Evolutionary conservation across 2,113 vertebrate species (phyloP), one percentile per base, ranked within the genome.

Genomic region (Suncus etruscus): DNA sequence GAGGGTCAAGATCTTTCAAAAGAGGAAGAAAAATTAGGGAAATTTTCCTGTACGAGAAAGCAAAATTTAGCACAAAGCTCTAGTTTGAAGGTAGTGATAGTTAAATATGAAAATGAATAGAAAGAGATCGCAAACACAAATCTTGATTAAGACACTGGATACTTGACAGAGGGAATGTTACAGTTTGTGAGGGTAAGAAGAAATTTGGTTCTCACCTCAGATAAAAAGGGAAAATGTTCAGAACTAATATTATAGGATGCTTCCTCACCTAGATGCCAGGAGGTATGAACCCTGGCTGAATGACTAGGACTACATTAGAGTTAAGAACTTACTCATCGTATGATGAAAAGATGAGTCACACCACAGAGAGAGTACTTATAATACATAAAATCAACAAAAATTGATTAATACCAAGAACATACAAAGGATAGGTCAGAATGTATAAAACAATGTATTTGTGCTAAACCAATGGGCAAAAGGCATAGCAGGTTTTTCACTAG

Each of bases 1-100:
- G 92, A 79, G 32, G 82, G 7, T 25, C 78, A 72, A 72, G 25
- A 51, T 50, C 32, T 29, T 84, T 27, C 58, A 63, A 85, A 89
- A 77, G 45, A 66, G 84, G 47, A 76, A 83, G 11, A 79, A 70
- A 27, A 68, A 20, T 22, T 22, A 31, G 31, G 15, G 39, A 5
- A 5, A 69, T n/a, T 81, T 85, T 86, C 31, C n/a, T 47, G 9
- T 61, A 63, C 8, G 24, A n/a, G 9, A 29, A 10, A 80, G 25
- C 29, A 81, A 51, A 54, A 69, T 65, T 93, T 72, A 77, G 58
- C 58, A 78, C 65, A 85, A 87, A 85, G 27, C 31, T 70, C 31
- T 48, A 70, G 66, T 31, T 66, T 77, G 63, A 95, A 89, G 69
- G 25, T 24, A 58, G 27, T 82, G 70, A 76, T 65, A 51, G 58